These are phyloP conservation scores for Mormyrus iriodes DNA, from an alignment of 2,113 vertebrate genomes.

Conservation along the genomic window DNA sequence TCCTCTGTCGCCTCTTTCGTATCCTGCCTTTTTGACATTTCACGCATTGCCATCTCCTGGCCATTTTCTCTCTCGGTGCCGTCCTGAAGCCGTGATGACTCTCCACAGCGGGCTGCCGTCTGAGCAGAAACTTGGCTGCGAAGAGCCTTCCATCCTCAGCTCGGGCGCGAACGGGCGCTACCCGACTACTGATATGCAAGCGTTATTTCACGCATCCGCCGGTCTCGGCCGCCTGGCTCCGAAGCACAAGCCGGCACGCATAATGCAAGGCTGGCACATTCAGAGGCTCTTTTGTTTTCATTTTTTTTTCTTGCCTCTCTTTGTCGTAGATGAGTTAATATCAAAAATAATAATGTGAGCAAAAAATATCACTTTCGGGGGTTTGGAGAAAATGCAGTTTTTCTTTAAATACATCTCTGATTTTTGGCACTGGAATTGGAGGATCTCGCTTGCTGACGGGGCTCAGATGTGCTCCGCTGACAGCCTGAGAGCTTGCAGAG, in stretches of 20 bases:
- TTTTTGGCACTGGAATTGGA: not conserved
- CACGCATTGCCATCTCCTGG: not conserved
- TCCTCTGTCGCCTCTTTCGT: not conserved
- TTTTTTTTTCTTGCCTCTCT: not conserved
- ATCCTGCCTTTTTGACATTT: not conserved
- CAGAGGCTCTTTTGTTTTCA: not conserved
- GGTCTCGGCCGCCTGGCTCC: not conserved
- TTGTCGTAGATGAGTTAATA: not conserved
- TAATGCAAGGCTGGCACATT: not conserved
- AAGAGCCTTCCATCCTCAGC: constrained; percentile 33
- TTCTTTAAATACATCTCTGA: not conserved
- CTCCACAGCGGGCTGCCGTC: constrained; percentile 50
- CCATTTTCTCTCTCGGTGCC: not conserved
- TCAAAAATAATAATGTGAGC: not conserved
- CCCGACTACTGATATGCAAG: constrained; percentile 22
- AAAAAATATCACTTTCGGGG: not conserved
- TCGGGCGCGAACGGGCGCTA: not conserved
- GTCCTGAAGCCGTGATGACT: not conserved
- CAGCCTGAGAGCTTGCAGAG: constrained; percentile 32
- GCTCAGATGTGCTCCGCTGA: constrained; percentile 24
- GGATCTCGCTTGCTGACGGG: constrained; percentile 22
- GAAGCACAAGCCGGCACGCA: not conserved
- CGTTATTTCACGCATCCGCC: not conserved
- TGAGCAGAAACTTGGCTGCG: constrained; percentile 54
- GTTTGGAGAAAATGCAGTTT: not conserved